Evolutionary conservation across 2,888 invertebrate genomes (phyloP), one percentile per base, ranked within the genome.

Genomic region (Gasteruption jaculator): DNA sequence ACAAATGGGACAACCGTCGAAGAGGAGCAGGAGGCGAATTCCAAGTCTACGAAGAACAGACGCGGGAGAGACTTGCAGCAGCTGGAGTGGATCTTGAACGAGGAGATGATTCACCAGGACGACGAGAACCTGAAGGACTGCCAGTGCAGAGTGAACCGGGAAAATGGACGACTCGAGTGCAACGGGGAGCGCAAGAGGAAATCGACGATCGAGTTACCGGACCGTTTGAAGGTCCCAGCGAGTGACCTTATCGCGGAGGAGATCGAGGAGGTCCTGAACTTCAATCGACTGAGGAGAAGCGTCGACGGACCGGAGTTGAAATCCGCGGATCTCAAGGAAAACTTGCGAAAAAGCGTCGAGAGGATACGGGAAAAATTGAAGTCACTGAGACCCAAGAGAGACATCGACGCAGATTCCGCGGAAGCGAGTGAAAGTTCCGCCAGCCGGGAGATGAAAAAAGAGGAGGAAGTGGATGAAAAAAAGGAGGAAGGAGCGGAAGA

Each of bases 61-160:
- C n/a, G n/a, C n/a, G n/a, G n/a, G n/a, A n/a, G n/a, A n/a, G n/a
- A n/a, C n/a, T n/a, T n/a, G n/a, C n/a, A n/a, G 5, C 10, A 38
- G 12, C 33, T 41, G 4, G 43, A 42, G 15, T 19, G 30, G 1
- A 35, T 57, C 6, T 40, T 63, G 2, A 46, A 56, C 19, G 39
- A 49, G 4, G 66, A 68, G 38, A 66, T 65, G 65, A 56, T 64
- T 18, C 41, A 53, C 7, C 53, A 62, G 32, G 62, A 62, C 26
- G 56, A 58, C 10, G 49, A 50, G 16, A 61, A 66, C 21, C 43
- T 50, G 11, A 57, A 48, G 19, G 59, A 63, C 19, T 61, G 61
- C 33, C 51, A 60, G 4, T 61, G 60, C 21, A 54, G 66, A 37
- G 57, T 61, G 0, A 57, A 58, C 32, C 52, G 64, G 45, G 45